Evolutionary conservation across 1,140 invertebrate species (phyloP).

Genomic region (Meloidogyne hapla): DNA sequence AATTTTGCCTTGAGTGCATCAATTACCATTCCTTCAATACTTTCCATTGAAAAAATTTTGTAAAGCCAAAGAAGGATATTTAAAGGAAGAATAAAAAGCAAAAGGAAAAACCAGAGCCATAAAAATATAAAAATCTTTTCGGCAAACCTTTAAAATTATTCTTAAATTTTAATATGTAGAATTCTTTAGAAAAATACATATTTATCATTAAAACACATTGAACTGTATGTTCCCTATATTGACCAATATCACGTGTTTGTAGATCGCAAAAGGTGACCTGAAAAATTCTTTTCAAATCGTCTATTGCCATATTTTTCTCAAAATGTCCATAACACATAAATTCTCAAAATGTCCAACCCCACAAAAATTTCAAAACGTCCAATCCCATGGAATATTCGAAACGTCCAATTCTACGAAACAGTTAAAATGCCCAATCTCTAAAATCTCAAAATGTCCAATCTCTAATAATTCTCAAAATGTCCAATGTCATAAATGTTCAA

Average conservation of each 20-base stretch:
- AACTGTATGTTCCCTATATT: constrained; percentile 46
- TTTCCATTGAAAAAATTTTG: constrained; percentile 31
- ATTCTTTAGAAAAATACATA: constrained; percentile 28
- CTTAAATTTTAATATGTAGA: too few species aligned
- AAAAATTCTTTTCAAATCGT: too few species aligned
- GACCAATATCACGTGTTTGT: constrained; percentile 49
- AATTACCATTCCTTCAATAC: constrained; percentile 38
- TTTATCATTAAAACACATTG: constrained; percentile 54
- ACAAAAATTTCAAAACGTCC: too few species aligned
- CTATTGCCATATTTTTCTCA: too few species aligned
- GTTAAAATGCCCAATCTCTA: too few species aligned
- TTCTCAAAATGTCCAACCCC: too few species aligned
- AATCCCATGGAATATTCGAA: too few species aligned
- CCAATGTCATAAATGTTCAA: too few species aligned
- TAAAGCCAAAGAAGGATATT: constrained; percentile 47
- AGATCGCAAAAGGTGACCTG: constrained; percentile 52
- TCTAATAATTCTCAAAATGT: too few species aligned
- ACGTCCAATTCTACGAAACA: too few species aligned
- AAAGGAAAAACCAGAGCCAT: constrained; percentile 48
- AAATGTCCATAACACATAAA: too few species aligned
- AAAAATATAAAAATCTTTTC: constrained; percentile 53
- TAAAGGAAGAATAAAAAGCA: constrained; percentile 33
- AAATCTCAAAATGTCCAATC: too few species aligned
- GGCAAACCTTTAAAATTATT: constrained; percentile 44
- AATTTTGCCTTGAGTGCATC: constrained; percentile 41